Base-by-base conservation (phyloP, 2,888 invertebrate species). In the Mythimna vitellina region DNA sequence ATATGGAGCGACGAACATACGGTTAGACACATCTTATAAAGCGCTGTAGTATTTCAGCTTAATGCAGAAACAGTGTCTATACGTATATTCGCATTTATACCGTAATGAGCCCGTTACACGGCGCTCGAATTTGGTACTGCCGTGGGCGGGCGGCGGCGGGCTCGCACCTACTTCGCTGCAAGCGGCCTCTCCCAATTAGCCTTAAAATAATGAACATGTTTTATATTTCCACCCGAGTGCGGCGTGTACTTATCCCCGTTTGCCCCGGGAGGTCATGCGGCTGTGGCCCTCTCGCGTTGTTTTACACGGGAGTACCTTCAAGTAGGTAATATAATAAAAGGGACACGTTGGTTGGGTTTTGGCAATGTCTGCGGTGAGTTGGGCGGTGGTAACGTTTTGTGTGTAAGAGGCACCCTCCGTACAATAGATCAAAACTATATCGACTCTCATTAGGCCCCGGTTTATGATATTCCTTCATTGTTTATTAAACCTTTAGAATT, bases 191-290 rank as follows among this genome's bases (percentile, higher is more conserved):
- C 92, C 96, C 96, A 96, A 96, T 96, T 96, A 96, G 95, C 95
- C 94, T 93, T 94, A 94, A 95, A 96, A 96, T 96, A 96, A 96
- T 96, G 96, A 96, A 96, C 96, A 96, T 96, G 96, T 96, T 96
- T 96, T 96, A 96, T 96, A 96, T 95, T 96, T 95, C 92, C 93
- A 94, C 92, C 91, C 89, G 94, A 94, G 94, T 93, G 94, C 93
- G 94, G 94, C 93, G 88, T 95, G 94, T 95, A 93, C 92, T 94
- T 92, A 92, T 93, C 94, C 94, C 94, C 91, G 91, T 91, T 94
- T 93, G 94, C 95, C 95, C 94, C 94, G 92, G 94, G 95, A 95
- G 95, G 95, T 94, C 94, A 93, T 93, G 92, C 92, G 92, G 91
- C 89, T 89, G 89, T 85, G 90, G 91, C 92, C 92, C 92, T 91